Evolutionary conservation across 2,113 vertebrate genomes (phyloP).

Genomic region (Pongo abelii): DNA sequence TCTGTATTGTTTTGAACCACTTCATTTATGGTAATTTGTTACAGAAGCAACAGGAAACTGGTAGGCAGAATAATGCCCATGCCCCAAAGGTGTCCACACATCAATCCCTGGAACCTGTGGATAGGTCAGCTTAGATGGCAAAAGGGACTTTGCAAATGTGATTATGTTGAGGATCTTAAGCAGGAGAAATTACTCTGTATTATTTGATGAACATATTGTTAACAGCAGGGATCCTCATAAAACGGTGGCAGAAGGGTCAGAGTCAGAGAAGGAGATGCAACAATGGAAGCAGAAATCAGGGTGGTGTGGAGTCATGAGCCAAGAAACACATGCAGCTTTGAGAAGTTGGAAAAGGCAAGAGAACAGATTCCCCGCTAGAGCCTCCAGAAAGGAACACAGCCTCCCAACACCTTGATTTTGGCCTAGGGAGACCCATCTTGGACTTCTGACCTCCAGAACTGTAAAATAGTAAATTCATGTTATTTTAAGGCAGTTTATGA

Average conservation of each 20-base stretch:
- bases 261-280: not conserved
- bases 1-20: not conserved
- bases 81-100: not conserved
- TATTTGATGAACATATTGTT: not conserved
- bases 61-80: not conserved
- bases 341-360: not conserved
- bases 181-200: not conserved
- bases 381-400: not conserved
- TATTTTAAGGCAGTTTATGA: not conserved
- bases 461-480: not conserved
- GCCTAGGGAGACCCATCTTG: not conserved
- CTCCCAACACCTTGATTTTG: not conserved
- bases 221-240: not conserved
- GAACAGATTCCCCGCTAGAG: not conserved
- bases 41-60: not conserved
- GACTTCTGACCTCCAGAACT: not conserved
- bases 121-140: not conserved
- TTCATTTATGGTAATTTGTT: not conserved
- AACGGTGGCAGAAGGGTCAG: not conserved
- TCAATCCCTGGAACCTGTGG: not conserved
- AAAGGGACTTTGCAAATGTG: not conserved
- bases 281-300: not conserved
- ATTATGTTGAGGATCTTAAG: not conserved
- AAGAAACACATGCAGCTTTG: not conserved
- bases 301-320: not conserved